A percentile compares a stretch with the other conserved stretches of the same genome.
Evolutionary conservation across 2,797 vertebrate genomes (phyloP).

Genomic region (Rhabdomys pumilio): DNA sequence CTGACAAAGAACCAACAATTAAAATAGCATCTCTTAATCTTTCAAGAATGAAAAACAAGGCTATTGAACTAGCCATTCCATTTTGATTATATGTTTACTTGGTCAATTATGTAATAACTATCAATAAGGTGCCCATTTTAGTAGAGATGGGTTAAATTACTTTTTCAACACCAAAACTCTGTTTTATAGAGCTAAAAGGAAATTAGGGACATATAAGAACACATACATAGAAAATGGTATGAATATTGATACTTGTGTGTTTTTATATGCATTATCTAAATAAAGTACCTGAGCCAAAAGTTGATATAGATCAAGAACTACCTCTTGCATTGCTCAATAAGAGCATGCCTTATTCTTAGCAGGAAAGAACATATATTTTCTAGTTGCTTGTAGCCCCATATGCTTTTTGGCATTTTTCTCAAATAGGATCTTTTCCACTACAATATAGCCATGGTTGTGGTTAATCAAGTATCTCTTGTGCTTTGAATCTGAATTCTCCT

Average conservation of each 20-base stretch:
- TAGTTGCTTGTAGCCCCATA: not conserved
- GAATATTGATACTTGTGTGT: constrained; percentile 9
- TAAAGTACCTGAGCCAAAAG: not conserved
- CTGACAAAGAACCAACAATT: constrained; percentile 45
- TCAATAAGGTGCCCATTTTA: not conserved
- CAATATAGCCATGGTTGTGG: not conserved
- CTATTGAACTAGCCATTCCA: not conserved
- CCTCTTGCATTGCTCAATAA: not conserved
- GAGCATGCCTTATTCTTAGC: not conserved
- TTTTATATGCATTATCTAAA: constrained; percentile 30
- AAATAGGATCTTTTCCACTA: not conserved
- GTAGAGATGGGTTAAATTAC: not conserved
- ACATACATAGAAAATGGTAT: not conserved
- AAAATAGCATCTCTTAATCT: constrained; percentile 26
- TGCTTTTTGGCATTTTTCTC: not conserved
- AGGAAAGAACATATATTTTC: not conserved
- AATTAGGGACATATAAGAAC: not conserved
- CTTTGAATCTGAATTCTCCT: constrained; percentile 12
- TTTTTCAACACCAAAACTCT: constrained; percentile 19
- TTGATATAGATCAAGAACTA: constrained; percentile 34
- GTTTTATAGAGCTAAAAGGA: constrained; percentile 18
- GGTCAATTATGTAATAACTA: constrained; percentile 37
- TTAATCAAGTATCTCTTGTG: not conserved
- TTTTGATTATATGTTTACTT: constrained; percentile 29
- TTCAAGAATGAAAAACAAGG: constrained; percentile 55